These are phyloP conservation scores for Rhodophaea formosa DNA, from an alignment of 2,888 invertebrate species.

Conservation along the genomic window DNA sequence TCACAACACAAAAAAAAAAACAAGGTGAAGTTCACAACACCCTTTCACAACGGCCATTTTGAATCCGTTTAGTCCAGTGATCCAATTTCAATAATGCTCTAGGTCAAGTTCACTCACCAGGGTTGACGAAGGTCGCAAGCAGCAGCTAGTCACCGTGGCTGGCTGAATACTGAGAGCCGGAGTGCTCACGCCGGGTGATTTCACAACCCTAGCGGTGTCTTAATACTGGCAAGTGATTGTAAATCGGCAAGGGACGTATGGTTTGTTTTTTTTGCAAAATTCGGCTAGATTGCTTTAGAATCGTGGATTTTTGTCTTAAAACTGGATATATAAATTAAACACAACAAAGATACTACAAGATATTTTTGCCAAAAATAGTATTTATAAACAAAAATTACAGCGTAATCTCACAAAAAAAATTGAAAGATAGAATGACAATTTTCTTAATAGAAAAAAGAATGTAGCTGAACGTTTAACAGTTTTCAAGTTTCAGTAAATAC, in stretches of 20 bases:
- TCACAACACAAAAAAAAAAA: background rate
- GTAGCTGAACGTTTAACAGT: no score
- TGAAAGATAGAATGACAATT: no score
- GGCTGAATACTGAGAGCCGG: slow-evolving; percentile 65
- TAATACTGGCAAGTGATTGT: slow-evolving; percentile 62
- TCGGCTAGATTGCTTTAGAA: background rate
- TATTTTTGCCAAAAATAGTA: no score
- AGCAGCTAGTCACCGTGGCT: slow-evolving; percentile 61
- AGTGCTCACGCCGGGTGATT: slow-evolving; percentile 45
- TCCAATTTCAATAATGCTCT: slow-evolving; percentile 2
- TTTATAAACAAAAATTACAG: no score
- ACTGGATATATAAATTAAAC: background rate
- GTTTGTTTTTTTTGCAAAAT: slow-evolving; percentile 29
- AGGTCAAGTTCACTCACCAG: slow-evolving; percentile 66
- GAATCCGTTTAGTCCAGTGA: background rate
- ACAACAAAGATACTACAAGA: no score
- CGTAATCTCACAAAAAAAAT: no score
- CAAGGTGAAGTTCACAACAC: background rate
- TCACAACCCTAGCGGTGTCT: slow-evolving; percentile 71
- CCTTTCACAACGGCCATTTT: background rate
- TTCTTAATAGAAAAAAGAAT: no score
- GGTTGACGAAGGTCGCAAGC: slow-evolving; percentile 61
- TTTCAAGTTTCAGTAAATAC: no score
- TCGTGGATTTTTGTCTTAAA: background rate
- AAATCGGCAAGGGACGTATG: slow-evolving; percentile 47